Evolutionary conservation across 1,140 invertebrate species (phyloP).

Genomic region (Drosophila ambigua): DNA sequence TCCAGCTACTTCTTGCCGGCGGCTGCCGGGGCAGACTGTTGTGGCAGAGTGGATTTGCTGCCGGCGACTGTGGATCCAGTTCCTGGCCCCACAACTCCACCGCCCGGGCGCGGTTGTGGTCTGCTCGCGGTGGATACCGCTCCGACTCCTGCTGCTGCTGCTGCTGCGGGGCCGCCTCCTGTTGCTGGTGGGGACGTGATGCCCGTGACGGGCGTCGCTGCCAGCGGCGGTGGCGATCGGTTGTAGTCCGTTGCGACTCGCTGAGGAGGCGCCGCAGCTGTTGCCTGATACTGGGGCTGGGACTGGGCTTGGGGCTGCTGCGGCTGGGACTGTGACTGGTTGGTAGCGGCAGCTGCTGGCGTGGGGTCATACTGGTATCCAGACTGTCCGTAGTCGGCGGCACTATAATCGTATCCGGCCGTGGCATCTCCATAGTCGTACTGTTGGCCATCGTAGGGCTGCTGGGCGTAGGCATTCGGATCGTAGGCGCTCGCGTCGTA

Average conservation of each 20-base stretch:
- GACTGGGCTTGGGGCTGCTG: constrained; percentile 3
- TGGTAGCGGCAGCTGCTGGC: constrained; percentile 47
- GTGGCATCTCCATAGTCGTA: constrained; percentile 61
- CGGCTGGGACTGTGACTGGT: constrained; percentile 29
- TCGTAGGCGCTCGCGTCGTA: constrained; percentile 78
- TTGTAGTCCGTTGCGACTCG: constrained; percentile 51
- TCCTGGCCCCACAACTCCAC: constrained; percentile 78
- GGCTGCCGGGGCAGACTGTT: constrained; percentile 81
- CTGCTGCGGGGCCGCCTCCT: constrained; percentile 34
- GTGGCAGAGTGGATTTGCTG: constrained; percentile 75
- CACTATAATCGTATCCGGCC: constrained; percentile 56
- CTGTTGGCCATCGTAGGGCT: constrained; percentile 71
- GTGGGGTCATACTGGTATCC: constrained; percentile 63
- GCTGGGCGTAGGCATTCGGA: constrained; percentile 62
- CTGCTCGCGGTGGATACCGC: constrained; percentile 62
- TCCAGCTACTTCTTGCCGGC: constrained; percentile 81
- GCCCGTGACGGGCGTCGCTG: constrained; percentile 41
- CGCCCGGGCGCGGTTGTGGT: constrained; percentile 77
- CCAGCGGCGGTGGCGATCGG: constrained; percentile 54
- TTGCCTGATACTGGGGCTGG: constrained; percentile 31
- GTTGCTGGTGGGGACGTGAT: constrained; percentile 43
- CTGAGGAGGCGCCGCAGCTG: constrained; percentile 26
- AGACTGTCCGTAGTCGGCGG: constrained; percentile 65
- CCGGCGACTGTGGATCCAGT: constrained; percentile 54
- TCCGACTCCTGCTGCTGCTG: constrained; percentile 42